phyloP scores from a whole-genome alignment of 2,888 invertebrate genomes.

The Zaprionus bogoriensis region DNA sequence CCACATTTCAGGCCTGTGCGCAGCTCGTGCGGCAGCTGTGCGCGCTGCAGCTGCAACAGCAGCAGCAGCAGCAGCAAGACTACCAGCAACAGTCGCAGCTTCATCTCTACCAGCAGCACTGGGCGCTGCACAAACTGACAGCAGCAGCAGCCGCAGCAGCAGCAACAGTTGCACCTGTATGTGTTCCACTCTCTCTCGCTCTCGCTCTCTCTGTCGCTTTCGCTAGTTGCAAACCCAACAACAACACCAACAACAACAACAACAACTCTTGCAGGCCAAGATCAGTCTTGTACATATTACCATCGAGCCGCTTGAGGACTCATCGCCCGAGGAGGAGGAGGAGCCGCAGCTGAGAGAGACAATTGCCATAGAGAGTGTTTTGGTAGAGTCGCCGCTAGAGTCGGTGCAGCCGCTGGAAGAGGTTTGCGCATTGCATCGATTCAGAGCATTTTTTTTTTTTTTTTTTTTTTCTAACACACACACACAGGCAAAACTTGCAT shows the following conservation, averaged over 20 bases:
- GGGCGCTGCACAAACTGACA: constrained; percentile 24
- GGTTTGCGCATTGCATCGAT: constrained; percentile 38
- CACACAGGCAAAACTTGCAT: not conserved
- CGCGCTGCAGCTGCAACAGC: constrained; percentile 50
- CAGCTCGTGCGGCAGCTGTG: constrained; percentile 69
- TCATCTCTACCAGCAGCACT: constrained; percentile 23
- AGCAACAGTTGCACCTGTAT: constrained; percentile 42
- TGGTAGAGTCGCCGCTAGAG: constrained; percentile 58
- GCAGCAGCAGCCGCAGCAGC: constrained; percentile 16
- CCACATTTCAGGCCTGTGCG: constrained; percentile 70
- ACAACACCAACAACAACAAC: constrained; percentile 8
- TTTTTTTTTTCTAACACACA: constrained; percentile 31
- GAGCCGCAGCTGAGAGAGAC: constrained; percentile 2
- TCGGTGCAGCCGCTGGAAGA: constrained; percentile 48
- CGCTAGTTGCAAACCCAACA: constrained; percentile 9
- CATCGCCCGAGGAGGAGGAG: not conserved
- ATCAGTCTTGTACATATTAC: constrained; percentile 82
- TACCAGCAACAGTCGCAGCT: constrained; percentile 22
- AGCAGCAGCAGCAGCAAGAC: constrained; percentile 32
- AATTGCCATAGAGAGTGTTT: constrained; percentile 55
- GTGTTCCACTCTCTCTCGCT: constrained; percentile 25
- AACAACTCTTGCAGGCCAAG: constrained; percentile 77
- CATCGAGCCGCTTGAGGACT: constrained; percentile 78
- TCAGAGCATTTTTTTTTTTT: too few relatives aligned
- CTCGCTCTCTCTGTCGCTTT: not conserved